These are phyloP conservation scores for Nasonia longicornis DNA, from an alignment of 1,140 invertebrate genomes.

Conservation along the genomic window DNA sequence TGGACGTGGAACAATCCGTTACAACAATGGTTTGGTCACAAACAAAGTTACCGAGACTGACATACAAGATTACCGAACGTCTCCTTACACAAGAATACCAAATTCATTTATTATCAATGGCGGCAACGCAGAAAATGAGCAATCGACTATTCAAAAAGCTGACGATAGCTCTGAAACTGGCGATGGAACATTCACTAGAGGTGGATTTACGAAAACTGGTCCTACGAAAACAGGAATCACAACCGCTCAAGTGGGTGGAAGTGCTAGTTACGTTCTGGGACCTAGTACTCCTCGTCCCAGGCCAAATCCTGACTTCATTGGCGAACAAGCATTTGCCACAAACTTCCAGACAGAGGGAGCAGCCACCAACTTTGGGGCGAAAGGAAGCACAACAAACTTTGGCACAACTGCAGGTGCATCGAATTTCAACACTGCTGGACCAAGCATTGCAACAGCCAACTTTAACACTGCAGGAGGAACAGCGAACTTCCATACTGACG, in stretches of 20 bases:
- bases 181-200: constrained; percentile 47
- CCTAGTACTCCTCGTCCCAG: constrained; percentile 49
- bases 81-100: constrained; percentile 46
- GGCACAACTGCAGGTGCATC: background rate
- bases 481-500: background rate
- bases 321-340: constrained; percentile 58
- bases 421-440: background rate
- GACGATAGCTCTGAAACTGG: constrained; percentile 8
- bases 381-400: background rate
- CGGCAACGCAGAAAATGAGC: constrained; percentile 19
- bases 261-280: constrained; percentile 60
- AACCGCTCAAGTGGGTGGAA: constrained; percentile 62
- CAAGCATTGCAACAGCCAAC: background rate
- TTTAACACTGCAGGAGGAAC: background rate
- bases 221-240: constrained; percentile 64
- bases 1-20: constrained; percentile 55
- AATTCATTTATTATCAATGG: constrained; percentile 46
- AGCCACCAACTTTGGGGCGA: background rate
- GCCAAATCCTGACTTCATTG: constrained; percentile 58
- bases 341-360: background rate
- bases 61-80: constrained; percentile 39
- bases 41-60: constrained; percentile 51
- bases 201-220: constrained; percentile 64
- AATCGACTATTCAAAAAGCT: constrained; percentile 28
- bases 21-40: constrained; percentile 56